Evolutionary conservation across 2,113 vertebrate genomes (phyloP), one percentile per base, ranked within the genome.

Genomic region (Eolophus roseicapilla): DNA sequence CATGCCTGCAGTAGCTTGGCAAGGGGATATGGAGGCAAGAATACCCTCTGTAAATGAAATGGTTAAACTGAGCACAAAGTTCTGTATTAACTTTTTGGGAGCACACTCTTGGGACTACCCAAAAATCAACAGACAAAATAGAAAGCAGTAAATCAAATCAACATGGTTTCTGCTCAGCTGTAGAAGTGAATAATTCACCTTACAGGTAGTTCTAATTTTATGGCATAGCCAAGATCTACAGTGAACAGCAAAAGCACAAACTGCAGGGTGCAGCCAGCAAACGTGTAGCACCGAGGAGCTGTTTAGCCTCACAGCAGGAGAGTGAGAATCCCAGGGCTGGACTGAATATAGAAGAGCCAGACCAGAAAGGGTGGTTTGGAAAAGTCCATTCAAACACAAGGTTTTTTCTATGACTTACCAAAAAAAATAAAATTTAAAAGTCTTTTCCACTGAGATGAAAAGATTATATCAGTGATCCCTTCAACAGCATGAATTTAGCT

Each of bases 101-200:
- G 3, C 55, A 50, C 31, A 8, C n/a, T 68, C 33, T 60, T 75
- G 69, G 18, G 60, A 75, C 46, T 86, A 64, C 57, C 46, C 35
- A 71, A 80, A 91, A 91, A 91, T 93, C 86, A 89, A 90, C 80
- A 90, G 86, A 71, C 29, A 86, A 95, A 91, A 93, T 67, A 86
- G 86, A 88, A 90, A 77, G 74, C 64, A 79, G 77, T 93, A 82
- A 93, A 93, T 93, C 41, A 88, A 81, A 74, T 81, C 28, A 92
- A 21, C 1, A 0, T 68, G 44, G 25, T 64, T 95, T 86, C 83
- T 80, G 37, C 17, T 86, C 65, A 59, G 53, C 64, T 86, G 12
- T 64, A 55, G 50, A 83, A 95, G n/a, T 39, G 46, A 92, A 31
- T 86, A 82, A 86, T 88, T 86, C 76, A 75, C 75, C 43, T 86